phyloP scores from a whole-genome alignment of 2,113 vertebrate genomes.

The Chloropsis hardwickii region DNA sequence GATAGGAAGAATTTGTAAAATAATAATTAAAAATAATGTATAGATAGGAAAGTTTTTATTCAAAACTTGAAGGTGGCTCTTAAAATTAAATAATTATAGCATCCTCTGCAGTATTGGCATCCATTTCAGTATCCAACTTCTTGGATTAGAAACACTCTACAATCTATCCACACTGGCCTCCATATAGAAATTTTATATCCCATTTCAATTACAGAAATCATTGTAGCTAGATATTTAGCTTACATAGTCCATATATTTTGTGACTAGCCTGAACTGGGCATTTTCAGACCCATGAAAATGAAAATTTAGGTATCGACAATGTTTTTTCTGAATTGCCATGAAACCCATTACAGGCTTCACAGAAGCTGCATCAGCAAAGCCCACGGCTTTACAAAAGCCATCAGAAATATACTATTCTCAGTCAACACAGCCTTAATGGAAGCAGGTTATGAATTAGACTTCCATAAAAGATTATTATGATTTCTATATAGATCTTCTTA shows the following conservation, averaged over 20 bases:
- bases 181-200: background rate
- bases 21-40: background rate
- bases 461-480: background rate
- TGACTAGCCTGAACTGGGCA: background rate
- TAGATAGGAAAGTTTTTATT: background rate
- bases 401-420: background rate
- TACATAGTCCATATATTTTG: background rate
- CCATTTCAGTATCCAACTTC: background rate
- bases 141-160: background rate
- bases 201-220: background rate
- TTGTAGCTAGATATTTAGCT: background rate
- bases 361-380: background rate
- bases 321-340: background rate
- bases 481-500: background rate
- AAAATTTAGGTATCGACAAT: background rate
- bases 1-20: background rate
- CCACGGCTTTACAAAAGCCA: background rate
- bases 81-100: background rate
- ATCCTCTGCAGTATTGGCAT: background rate
- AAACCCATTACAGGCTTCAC: constrained; percentile 1
- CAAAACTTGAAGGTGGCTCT: background rate
- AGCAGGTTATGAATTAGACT: background rate
- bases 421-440: background rate
- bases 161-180: background rate
- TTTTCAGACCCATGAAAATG: background rate